Base-by-base conservation (phyloP, 2,888 invertebrate species). In the Cyrtodaria siliqua region DNA sequence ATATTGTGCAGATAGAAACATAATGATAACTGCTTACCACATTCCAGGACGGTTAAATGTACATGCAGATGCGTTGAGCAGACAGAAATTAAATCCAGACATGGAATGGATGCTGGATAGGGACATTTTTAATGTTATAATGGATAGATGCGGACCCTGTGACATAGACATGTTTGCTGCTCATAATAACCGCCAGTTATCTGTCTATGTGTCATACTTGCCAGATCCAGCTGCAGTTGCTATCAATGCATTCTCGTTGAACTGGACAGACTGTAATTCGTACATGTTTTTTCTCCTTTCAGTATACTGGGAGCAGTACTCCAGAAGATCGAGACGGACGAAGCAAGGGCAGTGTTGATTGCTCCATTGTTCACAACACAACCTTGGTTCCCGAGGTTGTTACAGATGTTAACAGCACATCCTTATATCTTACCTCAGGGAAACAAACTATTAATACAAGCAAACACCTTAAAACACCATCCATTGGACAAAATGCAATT, bases 11-110 rank as follows among this genome's bases (percentile, higher is more conserved):
- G 18, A 33, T 2, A 55, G 52, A 12, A 38, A 72, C 42, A 50
- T 72, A 24, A 61, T 53, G 55, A n/a, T 77, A 18, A 67, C 20
- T 61, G 62, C 47, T 8, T 27, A n/a, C 24, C 57, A 77, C 38
- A 63, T 77, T 9, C 62, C 62, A 9, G 77, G 71, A 8, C 33
- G 1, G 2, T n/a, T 49, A 27, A 77, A 77, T 23, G 0, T n/a
- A 26, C 20, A 42, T 23, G 72, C 77, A 12, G 77, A 77, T 29
- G 50, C 20, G 26, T 38, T 59, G n/a, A 55, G 52, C 47, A 53
- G 61, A 62, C 20, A 24, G 14, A 49, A 24, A 59, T 8, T 64
- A 44, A 56, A 72, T 61, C 56, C 44, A 40, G 38, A 38, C 9
- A 62, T 53, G n/a, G 72, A 77, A 26, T 63, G 62, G 59, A 55